A percentile compares a stretch with the other conserved stretches of the same genome.
phyloP scores from a whole-genome alignment of 2,113 vertebrate genomes.

The Cricetomys ansorgei region DNA sequence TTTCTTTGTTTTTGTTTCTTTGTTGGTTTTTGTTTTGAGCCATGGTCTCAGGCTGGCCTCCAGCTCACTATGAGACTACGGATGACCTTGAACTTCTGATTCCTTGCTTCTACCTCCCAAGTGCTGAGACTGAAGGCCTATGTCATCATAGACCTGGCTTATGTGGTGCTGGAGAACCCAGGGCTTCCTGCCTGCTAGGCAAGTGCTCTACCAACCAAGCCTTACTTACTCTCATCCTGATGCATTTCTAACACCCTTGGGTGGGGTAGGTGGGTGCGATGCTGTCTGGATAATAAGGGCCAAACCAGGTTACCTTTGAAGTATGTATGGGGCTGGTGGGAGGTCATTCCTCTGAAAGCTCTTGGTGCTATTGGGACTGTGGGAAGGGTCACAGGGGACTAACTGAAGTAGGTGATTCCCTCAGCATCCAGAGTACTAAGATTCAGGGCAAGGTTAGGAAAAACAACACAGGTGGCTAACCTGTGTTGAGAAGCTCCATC shows the following conservation, averaged over 20 bases:
- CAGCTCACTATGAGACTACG: neutral
- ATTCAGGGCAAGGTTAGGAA: neutral
- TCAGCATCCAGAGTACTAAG: neutral
- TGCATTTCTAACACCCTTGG: neutral
- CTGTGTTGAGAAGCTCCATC: neutral
- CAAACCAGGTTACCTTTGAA: neutral
- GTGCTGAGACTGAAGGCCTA: neutral
- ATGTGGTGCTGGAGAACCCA: neutral
- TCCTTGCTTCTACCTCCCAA: neutral
- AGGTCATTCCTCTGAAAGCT: neutral
- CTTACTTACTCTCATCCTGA: too few species aligned
- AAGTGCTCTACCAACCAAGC: neutral
- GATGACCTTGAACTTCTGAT: neutral
- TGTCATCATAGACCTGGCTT: neutral
- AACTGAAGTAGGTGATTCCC: neutral
- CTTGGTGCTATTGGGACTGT: neutral
- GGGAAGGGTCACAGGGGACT: neutral
- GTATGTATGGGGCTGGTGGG: too few species aligned
- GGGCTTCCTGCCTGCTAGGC: neutral
- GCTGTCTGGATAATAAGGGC: neutral
- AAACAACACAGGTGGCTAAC: neutral
- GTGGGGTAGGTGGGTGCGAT: too few species aligned
- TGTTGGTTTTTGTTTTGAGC: neutral
- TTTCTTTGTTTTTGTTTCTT: neutral
- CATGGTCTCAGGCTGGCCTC: neutral